These are phyloP conservation scores for Gopherus evgoodei DNA, from an alignment of 2,113 vertebrate species.

Conservation along the genomic window DNA sequence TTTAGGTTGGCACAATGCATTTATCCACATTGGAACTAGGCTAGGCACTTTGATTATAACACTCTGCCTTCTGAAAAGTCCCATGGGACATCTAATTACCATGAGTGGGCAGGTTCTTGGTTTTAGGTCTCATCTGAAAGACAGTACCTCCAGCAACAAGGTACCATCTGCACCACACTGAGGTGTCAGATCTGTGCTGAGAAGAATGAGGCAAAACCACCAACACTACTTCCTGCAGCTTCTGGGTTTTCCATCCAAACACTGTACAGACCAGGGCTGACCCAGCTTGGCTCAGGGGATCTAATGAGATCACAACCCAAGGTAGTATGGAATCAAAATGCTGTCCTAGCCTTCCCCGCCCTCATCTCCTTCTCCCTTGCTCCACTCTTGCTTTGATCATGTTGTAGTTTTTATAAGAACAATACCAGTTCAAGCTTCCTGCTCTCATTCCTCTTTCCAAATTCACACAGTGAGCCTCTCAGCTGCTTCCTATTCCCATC, in stretches of 20 bases:
- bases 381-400: neutral
- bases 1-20: neutral
- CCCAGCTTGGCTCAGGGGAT: neutral
- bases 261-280: neutral
- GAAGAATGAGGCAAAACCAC: neutral
- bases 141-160: neutral
- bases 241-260: neutral
- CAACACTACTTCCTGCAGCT: neutral
- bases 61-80: slow-evolving; percentile 31
- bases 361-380: neutral
- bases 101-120: neutral
- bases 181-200: neutral
- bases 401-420: neutral
- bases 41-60: neutral
- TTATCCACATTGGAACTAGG: neutral
- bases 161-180: neutral
- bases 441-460: neutral
- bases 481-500: neutral
- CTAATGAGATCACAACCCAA: neutral
- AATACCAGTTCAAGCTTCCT: neutral
- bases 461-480: neutral
- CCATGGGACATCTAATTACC: slow-evolving; percentile 1
- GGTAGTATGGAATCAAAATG: neutral
- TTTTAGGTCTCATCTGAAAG: neutral
- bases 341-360: too few relatives aligned